Evolutionary conservation across 2,113 vertebrate species (phyloP).

Genomic region (Hylia prasina): DNA sequence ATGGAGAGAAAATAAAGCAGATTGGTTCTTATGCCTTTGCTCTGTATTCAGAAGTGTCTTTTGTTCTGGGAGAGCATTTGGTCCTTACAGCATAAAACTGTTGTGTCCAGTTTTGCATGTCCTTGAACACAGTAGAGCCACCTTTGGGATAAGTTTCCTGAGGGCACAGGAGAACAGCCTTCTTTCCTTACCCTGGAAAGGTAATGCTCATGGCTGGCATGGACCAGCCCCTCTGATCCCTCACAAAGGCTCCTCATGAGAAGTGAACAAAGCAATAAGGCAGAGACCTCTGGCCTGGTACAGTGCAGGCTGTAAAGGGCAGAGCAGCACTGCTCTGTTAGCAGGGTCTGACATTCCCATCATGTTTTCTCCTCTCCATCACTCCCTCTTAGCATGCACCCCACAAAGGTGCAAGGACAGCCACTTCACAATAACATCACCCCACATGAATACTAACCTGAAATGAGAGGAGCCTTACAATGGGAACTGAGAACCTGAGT

Average conservation of each 20-base stretch:
- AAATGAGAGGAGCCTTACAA: slow-evolving; percentile 20
- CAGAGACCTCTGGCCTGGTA: background rate
- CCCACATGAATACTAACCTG: slow-evolving; percentile 44
- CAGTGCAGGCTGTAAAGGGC: background rate
- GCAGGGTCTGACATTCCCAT: background rate
- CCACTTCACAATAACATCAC: slow-evolving; percentile 49
- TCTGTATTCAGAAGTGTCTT: background rate
- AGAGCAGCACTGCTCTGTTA: background rate
- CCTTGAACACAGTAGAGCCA: background rate
- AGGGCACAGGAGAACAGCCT: background rate
- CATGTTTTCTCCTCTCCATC: background rate
- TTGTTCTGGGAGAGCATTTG: background rate
- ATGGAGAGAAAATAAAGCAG: background rate
- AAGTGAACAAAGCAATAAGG: background rate
- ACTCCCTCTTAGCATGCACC: slow-evolving; percentile 16
- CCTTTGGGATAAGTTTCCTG: background rate
- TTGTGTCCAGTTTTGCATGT: background rate
- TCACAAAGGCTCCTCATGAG: background rate
- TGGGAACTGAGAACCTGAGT: background rate
- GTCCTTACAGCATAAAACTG: background rate
- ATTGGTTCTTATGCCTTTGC: background rate
- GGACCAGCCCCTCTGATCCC: background rate
- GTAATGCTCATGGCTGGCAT: background rate
- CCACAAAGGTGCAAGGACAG: slow-evolving; percentile 31
- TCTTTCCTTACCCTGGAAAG: background rate